phyloP scores from a whole-genome alignment of 2,113 vertebrate species.

The Podocnemis expansa region DNA sequence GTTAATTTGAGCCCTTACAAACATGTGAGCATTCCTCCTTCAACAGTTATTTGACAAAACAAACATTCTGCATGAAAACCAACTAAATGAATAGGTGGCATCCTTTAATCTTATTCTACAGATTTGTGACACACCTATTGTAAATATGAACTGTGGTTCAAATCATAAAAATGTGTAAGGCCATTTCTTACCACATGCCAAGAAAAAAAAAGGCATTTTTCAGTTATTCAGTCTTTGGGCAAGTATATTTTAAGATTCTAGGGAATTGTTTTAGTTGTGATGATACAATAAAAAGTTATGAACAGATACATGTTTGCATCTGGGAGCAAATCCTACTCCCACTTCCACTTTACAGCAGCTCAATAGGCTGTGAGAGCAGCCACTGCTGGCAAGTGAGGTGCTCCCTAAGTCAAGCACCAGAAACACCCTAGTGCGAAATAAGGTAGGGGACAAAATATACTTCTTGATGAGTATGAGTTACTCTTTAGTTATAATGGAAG shows the following conservation, averaged over 20 bases:
- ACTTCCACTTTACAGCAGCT: neutral
- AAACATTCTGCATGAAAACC: neutral
- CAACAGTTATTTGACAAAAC: neutral
- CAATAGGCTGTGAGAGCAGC: neutral
- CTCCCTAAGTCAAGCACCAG: neutral
- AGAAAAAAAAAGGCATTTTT: neutral
- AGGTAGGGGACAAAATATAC: neutral
- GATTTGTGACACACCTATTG: neutral
- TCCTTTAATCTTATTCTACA: neutral
- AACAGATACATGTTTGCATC: fast-evolving
- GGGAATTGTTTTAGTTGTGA: neutral
- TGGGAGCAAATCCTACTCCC: neutral
- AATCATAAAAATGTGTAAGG: neutral
- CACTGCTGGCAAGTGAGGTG: neutral
- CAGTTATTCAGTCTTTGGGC: neutral
- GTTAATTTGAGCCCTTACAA: neutral
- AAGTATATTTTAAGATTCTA: neutral
- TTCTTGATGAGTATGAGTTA: neutral
- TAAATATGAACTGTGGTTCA: neutral
- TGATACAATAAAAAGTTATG: neutral
- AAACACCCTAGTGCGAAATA: neutral
- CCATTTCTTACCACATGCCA: neutral
- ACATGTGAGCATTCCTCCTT: neutral
- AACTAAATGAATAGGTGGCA: neutral
- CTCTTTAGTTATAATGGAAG: neutral